Evolutionary conservation across 2,113 vertebrate species (phyloP), one percentile per base, ranked within the genome.

Genomic region (Procavia capensis): DNA sequence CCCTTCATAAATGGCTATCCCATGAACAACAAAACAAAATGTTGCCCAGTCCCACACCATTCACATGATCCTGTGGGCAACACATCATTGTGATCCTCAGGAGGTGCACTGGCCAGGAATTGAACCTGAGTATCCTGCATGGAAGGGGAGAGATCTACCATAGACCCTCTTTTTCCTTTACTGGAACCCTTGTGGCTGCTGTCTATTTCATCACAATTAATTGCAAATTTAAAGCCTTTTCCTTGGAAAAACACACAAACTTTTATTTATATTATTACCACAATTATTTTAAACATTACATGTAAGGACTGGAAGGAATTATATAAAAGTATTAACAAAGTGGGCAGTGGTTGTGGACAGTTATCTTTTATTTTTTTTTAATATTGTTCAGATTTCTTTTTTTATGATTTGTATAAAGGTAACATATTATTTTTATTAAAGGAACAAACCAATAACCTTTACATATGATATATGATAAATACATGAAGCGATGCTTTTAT

Each of bases 371-470:
- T 74, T 88, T 80, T 92, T 92, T 94, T 72, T 86, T 76, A 70
- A 66, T 3, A 57, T 14, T 61, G 76, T 80, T 84, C 14, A 54
- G 41, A 59, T 50, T 74, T 31, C 25, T 39, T 93, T 88, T 95
- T 7, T n/a, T n/a, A n/a, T n/a, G n/a, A n/a, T n/a, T n/a, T n/a
- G n/a, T 13, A 8, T 80, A 70, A 91, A 16, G 34, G 7, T 2
- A 50, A 36, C 88, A 11, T 59, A 16, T 34, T 88, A 78, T 85
- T 96, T 95, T 93, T 90, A 80, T 81, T 45, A 59, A 86, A 93
- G 59, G 27, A 78, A 45, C 6, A 92, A 79, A 41, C 2, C 17
- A 83, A 68, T 10, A 74, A 20, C 5, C 90, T 83, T 83, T 82
- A 75, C 57, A 72, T 11, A 31, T 91, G 25, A 31, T 79, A 64